Percentiles rank a stretch among this genome's conserved stretches.
phyloP scores from a whole-genome alignment of 2,797 vertebrate genomes.

The Amniataba percoides region DNA sequence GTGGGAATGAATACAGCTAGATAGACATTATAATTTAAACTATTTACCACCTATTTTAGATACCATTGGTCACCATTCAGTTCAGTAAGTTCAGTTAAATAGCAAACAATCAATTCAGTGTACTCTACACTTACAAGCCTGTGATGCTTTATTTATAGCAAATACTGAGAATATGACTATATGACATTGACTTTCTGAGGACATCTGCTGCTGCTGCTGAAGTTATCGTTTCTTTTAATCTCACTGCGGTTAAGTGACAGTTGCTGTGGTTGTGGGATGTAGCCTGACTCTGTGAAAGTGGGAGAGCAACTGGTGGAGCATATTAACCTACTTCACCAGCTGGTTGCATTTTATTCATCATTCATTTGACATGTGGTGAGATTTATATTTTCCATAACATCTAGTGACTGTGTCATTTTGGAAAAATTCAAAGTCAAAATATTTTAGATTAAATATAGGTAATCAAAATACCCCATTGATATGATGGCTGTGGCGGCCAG shows the following conservation, averaged over 20 bases:
- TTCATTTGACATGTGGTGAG: no score
- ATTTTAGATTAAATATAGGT: neutral
- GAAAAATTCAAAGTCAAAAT: neutral
- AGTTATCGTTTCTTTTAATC: neutral
- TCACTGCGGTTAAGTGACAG: neutral
- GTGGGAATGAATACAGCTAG: neutral
- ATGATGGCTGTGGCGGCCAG: no score
- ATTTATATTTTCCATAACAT: neutral
- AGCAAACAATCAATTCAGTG: neutral
- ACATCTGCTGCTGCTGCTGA: neutral
- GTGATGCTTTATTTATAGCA: neutral
- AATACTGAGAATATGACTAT: neutral
- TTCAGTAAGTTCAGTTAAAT: neutral
- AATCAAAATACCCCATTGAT: neutral
- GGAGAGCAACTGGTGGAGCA: neutral
- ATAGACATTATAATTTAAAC: neutral
- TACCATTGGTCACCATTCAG: no score
- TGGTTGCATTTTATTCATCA: neutral
- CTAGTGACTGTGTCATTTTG: neutral
- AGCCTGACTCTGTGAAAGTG: neutral
- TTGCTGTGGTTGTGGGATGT: neutral
- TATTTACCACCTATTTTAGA: neutral
- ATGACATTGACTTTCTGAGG: neutral
- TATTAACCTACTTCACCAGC: neutral
- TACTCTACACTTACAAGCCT: neutral